phyloP scores from a whole-genome alignment of 1,140 invertebrate species.

The Leptoteleia sp. region DNA sequence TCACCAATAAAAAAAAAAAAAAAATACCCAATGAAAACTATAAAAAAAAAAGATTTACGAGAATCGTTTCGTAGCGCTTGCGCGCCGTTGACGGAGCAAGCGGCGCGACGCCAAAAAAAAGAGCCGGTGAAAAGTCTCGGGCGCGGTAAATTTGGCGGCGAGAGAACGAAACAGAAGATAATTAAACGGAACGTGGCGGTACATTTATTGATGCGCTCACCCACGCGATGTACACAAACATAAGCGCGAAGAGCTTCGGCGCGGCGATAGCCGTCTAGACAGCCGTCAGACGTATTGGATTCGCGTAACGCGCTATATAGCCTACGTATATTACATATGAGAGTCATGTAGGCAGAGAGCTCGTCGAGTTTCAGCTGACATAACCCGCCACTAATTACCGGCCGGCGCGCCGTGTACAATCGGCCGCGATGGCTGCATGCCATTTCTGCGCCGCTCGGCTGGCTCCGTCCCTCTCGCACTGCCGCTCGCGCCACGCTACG shows the following conservation, averaged over 20 bases:
- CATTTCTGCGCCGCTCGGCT: slow-evolving; percentile 29
- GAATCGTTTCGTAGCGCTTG: too few relatives aligned
- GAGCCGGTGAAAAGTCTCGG: slow-evolving; percentile 31
- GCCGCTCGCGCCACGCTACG: too few relatives aligned
- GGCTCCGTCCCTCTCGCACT: not conserved
- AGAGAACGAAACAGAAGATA: slow-evolving; percentile 48
- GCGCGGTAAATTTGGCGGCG: slow-evolving; percentile 34
- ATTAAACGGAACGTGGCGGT: slow-evolving; percentile 59
- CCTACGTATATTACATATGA: slow-evolving; percentile 69
- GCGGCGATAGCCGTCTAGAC: slow-evolving; percentile 76
- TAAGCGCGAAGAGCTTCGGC: slow-evolving; percentile 62
- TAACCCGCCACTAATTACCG: slow-evolving; percentile 74
- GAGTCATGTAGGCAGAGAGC: slow-evolving; percentile 59
- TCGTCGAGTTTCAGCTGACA: slow-evolving; percentile 71
- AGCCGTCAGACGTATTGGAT: slow-evolving; percentile 78
- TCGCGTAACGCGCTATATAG: slow-evolving; percentile 74
- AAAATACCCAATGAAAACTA: too few relatives aligned
- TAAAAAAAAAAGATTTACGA: too few relatives aligned
- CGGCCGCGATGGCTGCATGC: slow-evolving; percentile 63
- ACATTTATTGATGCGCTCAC: slow-evolving; percentile 63
- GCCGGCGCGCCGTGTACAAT: slow-evolving; percentile 67
- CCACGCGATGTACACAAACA: slow-evolving; percentile 59
- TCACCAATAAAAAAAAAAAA: too few relatives aligned
- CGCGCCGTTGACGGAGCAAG: too few relatives aligned
- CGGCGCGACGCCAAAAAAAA: not conserved